A percentile compares a stretch with the other conserved stretches of the same genome.
Conservation (phyloP, 2,888 invertebrate genomes). For the Drosophila robusta region DNA sequence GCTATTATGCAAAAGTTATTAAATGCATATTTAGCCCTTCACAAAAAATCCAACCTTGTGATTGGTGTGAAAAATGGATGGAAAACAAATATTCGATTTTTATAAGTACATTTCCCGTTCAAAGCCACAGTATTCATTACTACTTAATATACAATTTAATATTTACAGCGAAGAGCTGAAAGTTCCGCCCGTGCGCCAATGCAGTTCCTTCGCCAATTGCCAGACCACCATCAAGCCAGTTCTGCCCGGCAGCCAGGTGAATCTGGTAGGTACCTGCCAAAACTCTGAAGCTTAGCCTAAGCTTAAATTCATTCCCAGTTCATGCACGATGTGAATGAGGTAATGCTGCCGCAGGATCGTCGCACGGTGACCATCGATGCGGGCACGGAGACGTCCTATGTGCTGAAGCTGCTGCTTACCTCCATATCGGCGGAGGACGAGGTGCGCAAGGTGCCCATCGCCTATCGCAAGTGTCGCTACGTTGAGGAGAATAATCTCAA, state of each 20-base stretch:
- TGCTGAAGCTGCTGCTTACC: conserved; percentile 63
- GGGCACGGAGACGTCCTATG: conserved; percentile 47
- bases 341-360: conserved; percentile 69
- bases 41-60: no score
- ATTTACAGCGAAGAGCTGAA: conserved; percentile 20
- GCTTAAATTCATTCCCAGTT: conserved; percentile 53
- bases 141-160: background rate
- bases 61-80: no score
- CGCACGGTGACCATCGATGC: conserved; percentile 56
- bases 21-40: no score
- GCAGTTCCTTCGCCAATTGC: conserved; percentile 69
- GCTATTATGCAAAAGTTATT: no score
- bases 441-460: conserved; percentile 77
- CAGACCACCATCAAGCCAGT: conserved; percentile 48
- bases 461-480: conserved; percentile 83
- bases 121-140: no score
- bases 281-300: background rate
- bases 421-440: conserved; percentile 73
- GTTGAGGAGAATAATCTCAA: conserved; percentile 77
- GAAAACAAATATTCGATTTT: no score
- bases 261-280: conserved; percentile 33
- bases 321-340: conserved; percentile 77
- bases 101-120: no score
- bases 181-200: conserved; percentile 34
- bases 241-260: conserved; percentile 44